Evolutionary conservation across 2,888 invertebrate genomes (phyloP), one percentile per base, ranked within the genome.

Genomic region (Leucophenga maculata): DNA sequence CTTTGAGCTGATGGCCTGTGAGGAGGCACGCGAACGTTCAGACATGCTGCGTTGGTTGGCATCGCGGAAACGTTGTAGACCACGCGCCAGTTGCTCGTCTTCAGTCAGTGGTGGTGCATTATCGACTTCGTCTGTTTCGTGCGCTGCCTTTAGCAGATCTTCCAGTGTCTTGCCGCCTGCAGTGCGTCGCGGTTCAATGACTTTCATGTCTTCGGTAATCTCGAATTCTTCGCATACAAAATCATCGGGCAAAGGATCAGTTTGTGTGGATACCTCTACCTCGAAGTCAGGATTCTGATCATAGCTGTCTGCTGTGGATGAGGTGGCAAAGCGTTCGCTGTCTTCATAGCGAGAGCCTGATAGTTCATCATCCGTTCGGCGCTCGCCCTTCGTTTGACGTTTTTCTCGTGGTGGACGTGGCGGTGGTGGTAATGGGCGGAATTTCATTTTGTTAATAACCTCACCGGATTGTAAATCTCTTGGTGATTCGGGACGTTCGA

Each of bases 391-490:
- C 74, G 85, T 87, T 26, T 86, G 85, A 22, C 88, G 90, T 32
- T 91, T 90, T 22, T 90, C 91, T 73, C 95, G 91, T 0, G 95
- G 95, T 48, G 96, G 96, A 70, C 95, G 90, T 1, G 96, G 96
- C 0, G 96, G 96, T 4, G 96, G 93, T 1, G 96, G 96, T 75
- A 96, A 87, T 0, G 96, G 96, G 74, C 96, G 91, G 77, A 93
- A 93, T 88, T 94, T 94, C 93, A 96, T 96, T 89, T 93, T 95
- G 80, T 92, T 93, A 1, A 95, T 90, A 55, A 95, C 90, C 72
- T 93, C 93, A 9, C 94, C 94, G 20, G 94, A 94, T 73, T 93
- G 92, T 60, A 95, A 88, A 68, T 95, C 88, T 80, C 92, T 91
- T 64, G 91, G 90, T 3, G 74, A 85, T 68, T 86, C 89, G 57